These are phyloP conservation scores for Bhutanitis thaidina DNA, from an alignment of 2,888 invertebrate species.

Conservation along the genomic window DNA sequence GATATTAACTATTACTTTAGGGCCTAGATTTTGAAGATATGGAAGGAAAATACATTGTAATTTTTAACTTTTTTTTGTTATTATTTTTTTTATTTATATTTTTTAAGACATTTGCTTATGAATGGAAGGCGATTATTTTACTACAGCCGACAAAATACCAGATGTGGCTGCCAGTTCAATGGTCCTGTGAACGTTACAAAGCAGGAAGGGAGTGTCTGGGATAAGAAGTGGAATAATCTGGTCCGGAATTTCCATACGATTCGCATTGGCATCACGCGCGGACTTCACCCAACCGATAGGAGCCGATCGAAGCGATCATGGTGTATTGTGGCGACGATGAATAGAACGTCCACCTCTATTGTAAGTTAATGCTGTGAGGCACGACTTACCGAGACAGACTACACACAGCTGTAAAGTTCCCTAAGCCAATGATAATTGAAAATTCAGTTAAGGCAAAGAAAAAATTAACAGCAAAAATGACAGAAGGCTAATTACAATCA, in stretches of 20 bases:
- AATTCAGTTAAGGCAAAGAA: too few species aligned
- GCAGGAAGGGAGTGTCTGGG: conserved; percentile 27
- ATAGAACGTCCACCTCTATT: conserved; percentile 79
- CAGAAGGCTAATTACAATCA: too few species aligned
- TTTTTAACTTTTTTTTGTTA: too few species aligned
- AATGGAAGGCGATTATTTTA: too few species aligned
- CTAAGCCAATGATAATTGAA: conserved; percentile 18
- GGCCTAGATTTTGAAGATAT: too few species aligned
- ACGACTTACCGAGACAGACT: conserved; percentile 33
- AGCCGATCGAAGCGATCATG: conserved; percentile 40
- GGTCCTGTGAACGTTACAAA: not conserved
- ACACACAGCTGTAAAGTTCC: conserved; percentile 30
- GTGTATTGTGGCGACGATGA: conserved; percentile 70
- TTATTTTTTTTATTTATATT: too few species aligned
- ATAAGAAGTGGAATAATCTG: conserved; percentile 32
- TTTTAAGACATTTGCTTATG: too few species aligned
- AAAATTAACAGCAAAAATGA: too few species aligned
- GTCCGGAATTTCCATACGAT: conserved; percentile 48
- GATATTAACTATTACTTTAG: too few species aligned
- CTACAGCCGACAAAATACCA: too few species aligned
- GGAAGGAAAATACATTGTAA: too few species aligned
- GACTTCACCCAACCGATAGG: conserved; percentile 40
- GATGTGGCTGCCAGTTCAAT: too few species aligned
- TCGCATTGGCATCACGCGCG: conserved; percentile 66
- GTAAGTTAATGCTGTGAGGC: conserved; percentile 74